Evolutionary conservation across 1,140 invertebrate genomes (phyloP), one percentile per base, ranked within the genome.

Genomic region (Zaprionus davidi): DNA sequence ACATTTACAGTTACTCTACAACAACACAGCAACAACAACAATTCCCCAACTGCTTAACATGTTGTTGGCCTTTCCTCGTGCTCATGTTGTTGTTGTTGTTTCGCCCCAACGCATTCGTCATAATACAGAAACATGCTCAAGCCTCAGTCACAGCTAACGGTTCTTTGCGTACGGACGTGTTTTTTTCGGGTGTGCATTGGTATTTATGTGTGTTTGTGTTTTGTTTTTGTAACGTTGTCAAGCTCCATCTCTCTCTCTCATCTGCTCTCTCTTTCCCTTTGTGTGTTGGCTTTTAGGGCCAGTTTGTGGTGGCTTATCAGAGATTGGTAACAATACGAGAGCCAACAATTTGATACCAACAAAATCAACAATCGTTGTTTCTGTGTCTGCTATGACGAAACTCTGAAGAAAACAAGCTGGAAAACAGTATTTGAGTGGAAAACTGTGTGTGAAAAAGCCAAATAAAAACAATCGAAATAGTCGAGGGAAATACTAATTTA

Each of bases 161-260:
- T 92, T 92, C 87, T 92, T 92, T 92, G 91, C 91, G 91, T 92
- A 92, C 70, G 77, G 91, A 91, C 91, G 87, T 86, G 87, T 90
- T 82, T 65, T 76, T 79, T 64, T 76, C 62, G 28, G 60, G 44
- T 73, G 38, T 70, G 66, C 58, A 78, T 75, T 79, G 77, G 77
- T 78, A 87, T 81, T 80, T 65, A 77, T 79, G 67, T 75, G 58
- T 75, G 62, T 70, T 63, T 58, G 65, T 76, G 36, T 3, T 34
- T 34, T 38, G 36, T 38, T 12, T 71, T 71, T 70, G 72, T 70
- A 75, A 75, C 60, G 72, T 71, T 75, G 72, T 75, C 72, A 75
- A 75, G 66, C 70, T 76, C 51, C 46, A 22, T 53, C 17, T 62
- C 49, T 49, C 51, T 34, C 28, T 60, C 26, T 41, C 68, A n/a